Conservation (phyloP, 2,888 invertebrate species). For the Aspidiotus rigidus region DNA sequence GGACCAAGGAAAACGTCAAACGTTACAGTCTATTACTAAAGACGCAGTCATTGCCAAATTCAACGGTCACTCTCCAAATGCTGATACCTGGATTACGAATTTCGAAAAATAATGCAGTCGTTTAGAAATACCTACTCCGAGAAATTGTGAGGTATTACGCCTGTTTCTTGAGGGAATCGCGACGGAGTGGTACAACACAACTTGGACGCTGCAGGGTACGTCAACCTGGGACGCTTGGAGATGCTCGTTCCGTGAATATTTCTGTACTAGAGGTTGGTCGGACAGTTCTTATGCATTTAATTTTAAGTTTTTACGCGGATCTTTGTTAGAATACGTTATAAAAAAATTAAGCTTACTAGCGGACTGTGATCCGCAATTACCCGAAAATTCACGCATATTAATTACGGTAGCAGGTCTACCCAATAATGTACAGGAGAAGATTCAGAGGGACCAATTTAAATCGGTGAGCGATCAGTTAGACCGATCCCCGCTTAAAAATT, state of each 20-base stretch:
- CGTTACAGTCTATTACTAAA: constrained; percentile 7
- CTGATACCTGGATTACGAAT: constrained; percentile 2
- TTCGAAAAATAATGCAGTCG: constrained; percentile 5
- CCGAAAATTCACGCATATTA: background rate
- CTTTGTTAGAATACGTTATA: background rate
- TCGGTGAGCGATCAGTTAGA: background rate
- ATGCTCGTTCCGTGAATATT: constrained; percentile 7
- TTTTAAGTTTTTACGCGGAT: constrained; percentile 1
- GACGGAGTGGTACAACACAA: constrained; percentile 8
- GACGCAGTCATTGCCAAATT: constrained; percentile 1
- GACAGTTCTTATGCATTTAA: too few relatives aligned
- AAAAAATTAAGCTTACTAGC: background rate
- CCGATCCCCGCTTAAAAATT: too few relatives aligned
- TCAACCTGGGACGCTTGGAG: constrained; percentile 7
- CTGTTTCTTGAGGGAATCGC: constrained; percentile 10
- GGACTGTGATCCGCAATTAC: background rate
- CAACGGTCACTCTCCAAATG: constrained; percentile 2
- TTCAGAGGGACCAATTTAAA: constrained; percentile 2
- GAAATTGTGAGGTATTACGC: too few relatives aligned
- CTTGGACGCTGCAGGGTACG: background rate
- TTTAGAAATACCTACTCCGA: background rate
- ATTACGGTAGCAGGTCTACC: background rate
- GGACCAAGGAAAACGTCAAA: too few relatives aligned
- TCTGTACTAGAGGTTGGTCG: background rate
- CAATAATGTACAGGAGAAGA: background rate